A percentile compares a stretch with the other conserved stretches of the same genome.
These are phyloP conservation scores for Hydra vulgaris DNA, from an alignment of 30 jellyfish, hydroid and myxozoan species.

Conservation along the genomic window DNA sequence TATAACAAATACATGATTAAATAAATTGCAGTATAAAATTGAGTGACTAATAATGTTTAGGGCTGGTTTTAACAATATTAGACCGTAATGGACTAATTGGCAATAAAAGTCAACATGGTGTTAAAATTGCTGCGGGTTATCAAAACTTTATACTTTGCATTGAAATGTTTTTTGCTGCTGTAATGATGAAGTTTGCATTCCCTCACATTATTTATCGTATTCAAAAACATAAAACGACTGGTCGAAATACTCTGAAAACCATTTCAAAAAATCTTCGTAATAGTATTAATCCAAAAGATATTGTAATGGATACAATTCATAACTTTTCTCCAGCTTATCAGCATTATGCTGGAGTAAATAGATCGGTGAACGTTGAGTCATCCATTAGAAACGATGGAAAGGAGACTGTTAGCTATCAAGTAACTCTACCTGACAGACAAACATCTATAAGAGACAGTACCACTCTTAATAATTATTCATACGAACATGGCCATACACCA, in stretches of 20 bases:
- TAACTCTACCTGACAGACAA: slow-evolving; percentile 48
- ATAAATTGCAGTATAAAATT: no score
- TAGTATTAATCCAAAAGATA: slow-evolving; percentile 81
- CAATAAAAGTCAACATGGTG: slow-evolving; percentile 38
- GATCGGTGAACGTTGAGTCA: slow-evolving; percentile 32
- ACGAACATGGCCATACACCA: neutral
- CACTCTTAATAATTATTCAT: slow-evolving; percentile 8
- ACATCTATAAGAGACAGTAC: slow-evolving; percentile 24
- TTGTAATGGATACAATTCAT: slow-evolving; percentile 89
- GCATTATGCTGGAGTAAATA: slow-evolving; percentile 80
- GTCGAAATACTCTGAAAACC: slow-evolving; percentile 51
- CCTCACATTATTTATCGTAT: slow-evolving; percentile 72
- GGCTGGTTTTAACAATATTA: slow-evolving; percentile 64
- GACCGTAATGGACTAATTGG: slow-evolving; percentile 72
- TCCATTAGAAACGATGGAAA: slow-evolving; percentile 45
- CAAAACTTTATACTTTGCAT: slow-evolving; percentile 80
- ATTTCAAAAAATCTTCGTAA: slow-evolving; percentile 64
- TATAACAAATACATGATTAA: no score
- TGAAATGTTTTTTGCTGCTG: slow-evolving; percentile 94
- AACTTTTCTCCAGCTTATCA: slow-evolving; percentile 88
- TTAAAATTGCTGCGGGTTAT: slow-evolving; percentile 76
- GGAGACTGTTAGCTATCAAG: slow-evolving; percentile 64
- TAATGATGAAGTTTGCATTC: slow-evolving; percentile 65
- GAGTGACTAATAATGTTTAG: no score
- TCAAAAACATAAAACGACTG: slow-evolving; percentile 42